Evolutionary conservation across 2,888 invertebrate species (phyloP).

Genomic region (Orthosia gothica): DNA sequence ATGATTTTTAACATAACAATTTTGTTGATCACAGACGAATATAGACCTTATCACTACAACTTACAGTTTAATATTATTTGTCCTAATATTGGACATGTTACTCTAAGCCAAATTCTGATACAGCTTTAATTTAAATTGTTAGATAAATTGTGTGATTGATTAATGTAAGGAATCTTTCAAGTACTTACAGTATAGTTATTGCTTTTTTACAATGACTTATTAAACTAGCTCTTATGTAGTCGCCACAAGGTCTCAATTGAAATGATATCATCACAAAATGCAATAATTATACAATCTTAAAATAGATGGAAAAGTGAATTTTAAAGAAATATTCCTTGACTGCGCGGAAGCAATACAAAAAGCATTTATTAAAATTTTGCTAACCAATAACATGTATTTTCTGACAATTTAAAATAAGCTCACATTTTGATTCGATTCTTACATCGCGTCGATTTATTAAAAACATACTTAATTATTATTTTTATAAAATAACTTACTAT

Average conservation of each 20-base stretch:
- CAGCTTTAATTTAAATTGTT: slow-evolving; percentile 24
- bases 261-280: background rate
- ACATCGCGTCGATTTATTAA: slow-evolving; percentile 13
- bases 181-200: background rate
- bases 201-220: background rate
- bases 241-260: background rate
- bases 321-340: too few species aligned
- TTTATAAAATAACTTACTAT: slow-evolving; percentile 38
- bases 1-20: slow-evolving; percentile 47
- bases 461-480: slow-evolving; percentile 17
- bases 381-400: background rate
- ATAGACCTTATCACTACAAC: slow-evolving; percentile 61
- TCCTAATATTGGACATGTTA: slow-evolving; percentile 34
- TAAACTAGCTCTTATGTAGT: background rate
- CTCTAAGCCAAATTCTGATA: slow-evolving; percentile 11
- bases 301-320: background rate
- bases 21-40: slow-evolving; percentile 69
- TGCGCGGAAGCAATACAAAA: background rate
- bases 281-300: background rate
- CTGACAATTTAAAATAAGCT: slow-evolving; percentile 35
- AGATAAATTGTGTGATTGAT: slow-evolving; percentile 7
- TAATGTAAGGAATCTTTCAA: background rate
- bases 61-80: slow-evolving; percentile 56
- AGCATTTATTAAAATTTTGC: background rate
- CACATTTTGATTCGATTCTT: background rate